Conservation (phyloP, 2,797 vertebrate species). For the Antennarius maculatus region DNA sequence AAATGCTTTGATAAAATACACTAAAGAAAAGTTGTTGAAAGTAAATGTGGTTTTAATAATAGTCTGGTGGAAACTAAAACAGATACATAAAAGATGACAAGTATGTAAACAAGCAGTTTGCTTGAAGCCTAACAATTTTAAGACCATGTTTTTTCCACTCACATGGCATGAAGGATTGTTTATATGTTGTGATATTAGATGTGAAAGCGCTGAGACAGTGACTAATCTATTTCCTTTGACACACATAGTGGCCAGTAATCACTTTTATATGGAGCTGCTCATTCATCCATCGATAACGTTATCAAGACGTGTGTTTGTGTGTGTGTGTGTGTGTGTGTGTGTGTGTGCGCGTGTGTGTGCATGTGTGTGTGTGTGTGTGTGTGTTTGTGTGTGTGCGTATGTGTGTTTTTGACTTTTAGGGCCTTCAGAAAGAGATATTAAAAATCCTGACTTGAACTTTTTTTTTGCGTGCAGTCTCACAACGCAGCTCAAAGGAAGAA, state of each 20-base stretch:
- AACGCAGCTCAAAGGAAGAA: too few species aligned
- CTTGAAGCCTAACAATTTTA: conserved; percentile 50
- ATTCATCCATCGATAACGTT: conserved; percentile 74
- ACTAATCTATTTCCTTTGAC: conserved; percentile 77
- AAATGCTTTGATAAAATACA: conserved; percentile 20
- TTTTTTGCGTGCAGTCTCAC: neutral
- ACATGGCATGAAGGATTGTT: conserved; percentile 69
- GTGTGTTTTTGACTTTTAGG: conserved; percentile 28
- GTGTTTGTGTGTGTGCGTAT: conserved; percentile 5
- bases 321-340: conserved; percentile 8
- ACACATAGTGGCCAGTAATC: conserved; percentile 70
- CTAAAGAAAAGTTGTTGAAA: conserved; percentile 26
- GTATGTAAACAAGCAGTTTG: conserved; percentile 54
- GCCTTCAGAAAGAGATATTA: conserved; percentile 50
- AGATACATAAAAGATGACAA: conserved; percentile 21
- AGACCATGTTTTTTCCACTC: conserved; percentile 51
- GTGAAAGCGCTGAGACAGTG: conserved; percentile 69
- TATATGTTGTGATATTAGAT: conserved; percentile 75
- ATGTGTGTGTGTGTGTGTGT: conserved; percentile 46
- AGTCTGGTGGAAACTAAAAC: conserved; percentile 3
- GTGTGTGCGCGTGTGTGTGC: conserved; percentile 46
- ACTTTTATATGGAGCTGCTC: conserved; percentile 68
- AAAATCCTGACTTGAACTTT: conserved; percentile 30
- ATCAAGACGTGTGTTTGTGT: conserved; percentile 66
- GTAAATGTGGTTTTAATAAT: conserved; percentile 23